Evolutionary conservation across 2,113 vertebrate genomes (phyloP).

Genomic region (Meles meles): DNA sequence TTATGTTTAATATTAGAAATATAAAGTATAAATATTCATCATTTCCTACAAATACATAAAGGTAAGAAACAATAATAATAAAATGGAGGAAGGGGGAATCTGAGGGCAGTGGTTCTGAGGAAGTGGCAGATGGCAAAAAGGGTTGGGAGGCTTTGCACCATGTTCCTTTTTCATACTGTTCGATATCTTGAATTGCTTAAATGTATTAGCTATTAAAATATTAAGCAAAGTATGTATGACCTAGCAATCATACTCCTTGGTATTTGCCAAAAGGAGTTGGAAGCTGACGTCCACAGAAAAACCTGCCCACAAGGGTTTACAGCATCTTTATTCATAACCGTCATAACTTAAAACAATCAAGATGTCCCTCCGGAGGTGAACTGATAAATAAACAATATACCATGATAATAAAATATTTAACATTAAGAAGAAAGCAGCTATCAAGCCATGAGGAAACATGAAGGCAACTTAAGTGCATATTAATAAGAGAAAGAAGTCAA

Average conservation of each 20-base stretch:
- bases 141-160: neutral
- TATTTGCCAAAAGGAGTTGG: neutral
- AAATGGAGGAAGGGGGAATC: accelerated
- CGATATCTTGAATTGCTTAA: neutral
- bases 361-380: neutral
- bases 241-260: neutral
- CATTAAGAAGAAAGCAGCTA: neutral
- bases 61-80: neutral
- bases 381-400: neutral
- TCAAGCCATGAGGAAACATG: neutral
- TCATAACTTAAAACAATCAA: neutral
- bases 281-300: neutral
- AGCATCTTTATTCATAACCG: neutral
- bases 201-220: neutral
- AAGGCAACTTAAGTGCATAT: neutral
- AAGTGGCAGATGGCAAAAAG: neutral
- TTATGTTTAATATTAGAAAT: neutral
- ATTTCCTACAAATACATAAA: neutral
- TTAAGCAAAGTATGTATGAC: neutral
- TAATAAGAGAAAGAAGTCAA: neutral
- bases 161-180: neutral
- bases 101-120: neutral
- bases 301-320: neutral
- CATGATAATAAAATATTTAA: neutral
- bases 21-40: neutral